Conservation (phyloP, 1,140 invertebrate genomes). For the Drosophila kepulauana region DNA sequence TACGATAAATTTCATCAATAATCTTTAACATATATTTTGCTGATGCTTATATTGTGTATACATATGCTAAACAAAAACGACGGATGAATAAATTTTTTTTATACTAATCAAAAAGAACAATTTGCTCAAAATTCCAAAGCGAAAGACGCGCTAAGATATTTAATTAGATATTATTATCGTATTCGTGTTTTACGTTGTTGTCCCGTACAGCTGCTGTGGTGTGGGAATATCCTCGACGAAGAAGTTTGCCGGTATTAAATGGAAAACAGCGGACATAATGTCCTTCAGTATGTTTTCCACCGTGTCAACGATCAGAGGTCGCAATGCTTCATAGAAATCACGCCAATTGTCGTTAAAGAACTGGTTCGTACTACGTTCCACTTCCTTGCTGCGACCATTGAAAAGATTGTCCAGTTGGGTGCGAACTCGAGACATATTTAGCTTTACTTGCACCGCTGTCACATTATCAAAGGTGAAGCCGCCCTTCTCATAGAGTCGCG, state of each 20-base stretch:
- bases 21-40: too few species aligned
- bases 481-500: conserved; percentile 87
- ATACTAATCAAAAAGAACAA: too few species aligned
- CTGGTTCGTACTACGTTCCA: conserved; percentile 88
- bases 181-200: neutral
- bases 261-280: conserved; percentile 87
- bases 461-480: conserved; percentile 88
- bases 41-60: too few species aligned
- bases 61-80: too few species aligned
- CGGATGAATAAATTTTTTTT: too few species aligned
- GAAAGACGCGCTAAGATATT: too few species aligned
- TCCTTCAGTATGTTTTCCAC: conserved; percentile 88
- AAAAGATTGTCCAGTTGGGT: conserved; percentile 71
- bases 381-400: conserved; percentile 72
- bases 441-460: conserved; percentile 87
- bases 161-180: too few species aligned
- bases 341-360: conserved; percentile 90
- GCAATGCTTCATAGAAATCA: conserved; percentile 88
- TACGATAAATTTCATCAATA: too few species aligned
- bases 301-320: conserved; percentile 87
- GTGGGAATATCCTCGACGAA: conserved; percentile 79
- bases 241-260: conserved; percentile 87
- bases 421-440: conserved; percentile 84
- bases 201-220: conserved; percentile 80
- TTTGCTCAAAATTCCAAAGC: too few species aligned